A percentile compares a stretch with the other conserved stretches of the same genome.
These are phyloP conservation scores for Azorinus chamasolen DNA, from an alignment of 2,888 invertebrate genomes.

Conservation along the genomic window DNA sequence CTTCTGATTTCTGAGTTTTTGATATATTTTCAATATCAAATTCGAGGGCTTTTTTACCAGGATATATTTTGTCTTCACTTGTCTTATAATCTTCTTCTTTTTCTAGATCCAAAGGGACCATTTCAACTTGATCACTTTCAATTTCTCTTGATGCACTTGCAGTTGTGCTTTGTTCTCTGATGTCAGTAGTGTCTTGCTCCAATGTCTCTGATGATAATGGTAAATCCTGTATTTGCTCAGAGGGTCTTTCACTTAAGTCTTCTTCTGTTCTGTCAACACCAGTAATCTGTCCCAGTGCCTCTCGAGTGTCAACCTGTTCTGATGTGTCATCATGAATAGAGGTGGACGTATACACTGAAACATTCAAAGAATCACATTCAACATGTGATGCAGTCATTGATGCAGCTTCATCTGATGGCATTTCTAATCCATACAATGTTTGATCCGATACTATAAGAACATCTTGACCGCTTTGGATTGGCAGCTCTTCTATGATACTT, in stretches of 20 bases:
- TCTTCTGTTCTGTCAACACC: constrained; percentile 58
- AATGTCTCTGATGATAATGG: constrained; percentile 43
- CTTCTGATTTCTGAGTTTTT: constrained; percentile 12
- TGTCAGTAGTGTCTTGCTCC: constrained; percentile 7
- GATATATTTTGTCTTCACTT: constrained; percentile 69
- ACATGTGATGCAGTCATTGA: constrained; percentile 70
- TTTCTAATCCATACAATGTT: constrained; percentile 86
- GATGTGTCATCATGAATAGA: constrained; percentile 67
- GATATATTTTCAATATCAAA: constrained; percentile 49
- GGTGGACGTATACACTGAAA: constrained; percentile 58
- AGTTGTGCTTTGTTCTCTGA: no score
- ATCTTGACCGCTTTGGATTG: constrained; percentile 69
- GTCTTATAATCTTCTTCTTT: constrained; percentile 50
- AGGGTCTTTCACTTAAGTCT: constrained; percentile 57
- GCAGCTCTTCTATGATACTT: constrained; percentile 76
- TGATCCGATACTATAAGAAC: constrained; percentile 79
- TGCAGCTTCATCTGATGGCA: constrained; percentile 85
- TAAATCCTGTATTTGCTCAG: constrained; percentile 40
- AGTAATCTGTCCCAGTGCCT: constrained; percentile 58
- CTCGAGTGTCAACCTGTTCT: constrained; percentile 63
- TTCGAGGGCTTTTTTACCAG: constrained; percentile 77
- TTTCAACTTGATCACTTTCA: background rate
- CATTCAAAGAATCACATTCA: constrained; percentile 71
- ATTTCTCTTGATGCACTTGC: no score
- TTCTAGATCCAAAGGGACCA: background rate